Evolutionary conservation across 92 coral and sea anemone genomes (phyloP).

Genomic region (Scolanthus callimorphus): DNA sequence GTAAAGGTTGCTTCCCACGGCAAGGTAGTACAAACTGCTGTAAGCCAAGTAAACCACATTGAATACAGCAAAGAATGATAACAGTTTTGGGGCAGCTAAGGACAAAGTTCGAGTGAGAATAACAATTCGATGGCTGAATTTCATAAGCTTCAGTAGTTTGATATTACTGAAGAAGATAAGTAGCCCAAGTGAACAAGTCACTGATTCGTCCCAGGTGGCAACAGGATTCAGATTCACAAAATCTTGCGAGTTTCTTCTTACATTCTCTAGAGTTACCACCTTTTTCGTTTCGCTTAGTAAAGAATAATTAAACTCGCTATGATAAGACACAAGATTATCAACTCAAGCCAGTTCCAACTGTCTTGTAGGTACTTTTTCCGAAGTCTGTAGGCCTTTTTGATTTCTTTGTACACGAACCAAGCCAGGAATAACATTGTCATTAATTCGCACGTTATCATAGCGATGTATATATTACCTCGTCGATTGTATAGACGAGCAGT

Average conservation of each 20-base stretch:
- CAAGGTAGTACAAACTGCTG: slow-evolving; percentile 44
- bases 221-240: slow-evolving; percentile 68
- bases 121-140: slow-evolving; percentile 75
- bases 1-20: slow-evolving; percentile 54
- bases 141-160: slow-evolving; percentile 84
- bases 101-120: slow-evolving; percentile 64
- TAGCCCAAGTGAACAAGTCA: slow-evolving; percentile 51
- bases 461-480: slow-evolving; percentile 38
- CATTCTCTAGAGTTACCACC: slow-evolving; percentile 33
- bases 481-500: slow-evolving; percentile 68
- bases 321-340: slow-evolving; percentile 49
- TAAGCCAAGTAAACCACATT: slow-evolving; percentile 62
- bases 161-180: slow-evolving; percentile 78
- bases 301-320: no score
- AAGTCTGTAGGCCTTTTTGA: slow-evolving; percentile 54
- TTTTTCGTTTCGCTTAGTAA: slow-evolving; percentile 55
- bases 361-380: slow-evolving; percentile 55
- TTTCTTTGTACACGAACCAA: slow-evolving; percentile 53
- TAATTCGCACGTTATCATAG: slow-evolving; percentile 68
- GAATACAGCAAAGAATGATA: slow-evolving; percentile 70
- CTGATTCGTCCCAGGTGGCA: slow-evolving; percentile 78
- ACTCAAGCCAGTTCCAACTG: slow-evolving; percentile 83
- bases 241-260: no score
- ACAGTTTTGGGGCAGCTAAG: slow-evolving; percentile 59
- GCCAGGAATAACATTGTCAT: slow-evolving; percentile 50